phyloP scores from a whole-genome alignment of 2,797 vertebrate species.

The Bovichtus diacanthus region DNA sequence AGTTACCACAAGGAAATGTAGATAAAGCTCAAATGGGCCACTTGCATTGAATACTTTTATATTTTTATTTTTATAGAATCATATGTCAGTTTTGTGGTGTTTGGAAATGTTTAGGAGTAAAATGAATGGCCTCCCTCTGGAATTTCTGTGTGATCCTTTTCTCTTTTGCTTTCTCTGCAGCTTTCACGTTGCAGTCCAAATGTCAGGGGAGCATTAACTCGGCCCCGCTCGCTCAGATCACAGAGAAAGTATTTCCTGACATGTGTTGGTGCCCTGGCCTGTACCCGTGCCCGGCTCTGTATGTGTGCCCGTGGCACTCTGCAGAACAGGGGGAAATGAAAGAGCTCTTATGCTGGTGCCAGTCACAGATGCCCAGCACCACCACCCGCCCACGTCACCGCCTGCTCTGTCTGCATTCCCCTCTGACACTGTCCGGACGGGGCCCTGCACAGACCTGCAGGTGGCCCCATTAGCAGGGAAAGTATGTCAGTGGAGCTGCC shows the following conservation, averaged over 20 bases:
- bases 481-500: conserved; percentile 78
- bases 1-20: neutral
- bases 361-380: conserved; percentile 82
- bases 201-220: conserved; percentile 61
- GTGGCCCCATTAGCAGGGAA: conserved; percentile 86
- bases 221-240: conserved; percentile 73
- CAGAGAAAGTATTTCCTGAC: conserved; percentile 83
- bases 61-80: neutral
- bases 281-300: conserved; percentile 72
- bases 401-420: conserved; percentile 82
- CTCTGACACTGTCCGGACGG: conserved; percentile 81
- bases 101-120: conserved; percentile 13
- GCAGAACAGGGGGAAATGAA: conserved; percentile 79
- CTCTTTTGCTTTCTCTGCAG: conserved; percentile 45
- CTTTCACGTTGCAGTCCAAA: conserved; percentile 59
- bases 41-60: conserved; percentile 6
- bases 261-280: conserved; percentile 81
- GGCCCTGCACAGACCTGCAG: conserved; percentile 78
- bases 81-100: conserved; percentile 15
- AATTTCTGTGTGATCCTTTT: conserved; percentile 52
- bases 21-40: conserved; percentile 12
- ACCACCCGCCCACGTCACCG: conserved; percentile 74
- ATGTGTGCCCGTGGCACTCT: conserved; percentile 75
- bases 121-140: conserved; percentile 25
- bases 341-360: conserved; percentile 82